Evolutionary conservation across 2,797 vertebrate genomes (phyloP).

Genomic region (Sebastes taczanowskii): DNA sequence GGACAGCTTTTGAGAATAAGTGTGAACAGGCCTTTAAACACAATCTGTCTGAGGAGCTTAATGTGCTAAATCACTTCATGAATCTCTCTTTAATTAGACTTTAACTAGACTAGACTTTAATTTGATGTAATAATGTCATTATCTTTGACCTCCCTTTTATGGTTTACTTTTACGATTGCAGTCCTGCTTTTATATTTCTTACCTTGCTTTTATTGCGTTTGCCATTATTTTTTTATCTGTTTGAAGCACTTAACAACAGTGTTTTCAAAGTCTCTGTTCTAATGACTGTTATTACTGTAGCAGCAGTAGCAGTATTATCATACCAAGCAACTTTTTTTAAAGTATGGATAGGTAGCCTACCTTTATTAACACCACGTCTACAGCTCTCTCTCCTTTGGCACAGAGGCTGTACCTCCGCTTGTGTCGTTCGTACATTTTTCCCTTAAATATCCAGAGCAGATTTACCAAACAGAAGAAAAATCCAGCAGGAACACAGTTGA

Average conservation of each 20-base stretch:
- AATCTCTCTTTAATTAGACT: neutral
- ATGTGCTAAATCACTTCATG: slow-evolving; percentile 8
- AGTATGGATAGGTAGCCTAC: slow-evolving; percentile 77
- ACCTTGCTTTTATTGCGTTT: slow-evolving; percentile 27
- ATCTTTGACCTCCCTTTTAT: slow-evolving; percentile 18
- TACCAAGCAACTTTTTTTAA: slow-evolving; percentile 58
- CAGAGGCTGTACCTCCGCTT: slow-evolving; percentile 95
- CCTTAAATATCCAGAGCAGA: slow-evolving; percentile 48
- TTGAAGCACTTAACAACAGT: slow-evolving; percentile 20
- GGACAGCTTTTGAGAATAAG: neutral
- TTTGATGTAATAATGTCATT: slow-evolving; percentile 17
- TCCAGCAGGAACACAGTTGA: slow-evolving; percentile 53
- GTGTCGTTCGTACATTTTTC: slow-evolving; percentile 94
- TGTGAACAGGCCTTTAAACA: slow-evolving; percentile 16
- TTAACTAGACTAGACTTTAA: neutral
- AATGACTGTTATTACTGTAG: slow-evolving; percentile 36
- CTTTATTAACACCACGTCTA: slow-evolving; percentile 96
- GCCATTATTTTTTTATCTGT: slow-evolving; percentile 25
- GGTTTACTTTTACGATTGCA: slow-evolving; percentile 28
- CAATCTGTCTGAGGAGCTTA: neutral
- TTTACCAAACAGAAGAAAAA: slow-evolving; percentile 33
- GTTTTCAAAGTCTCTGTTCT: slow-evolving; percentile 25
- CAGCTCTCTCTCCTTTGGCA: slow-evolving; percentile 89
- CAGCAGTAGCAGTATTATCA: neutral
- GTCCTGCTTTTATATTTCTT: slow-evolving; percentile 5